Evolutionary conservation across 2,797 vertebrate species (phyloP).

Genomic region (Lacerta viridis): DNA sequence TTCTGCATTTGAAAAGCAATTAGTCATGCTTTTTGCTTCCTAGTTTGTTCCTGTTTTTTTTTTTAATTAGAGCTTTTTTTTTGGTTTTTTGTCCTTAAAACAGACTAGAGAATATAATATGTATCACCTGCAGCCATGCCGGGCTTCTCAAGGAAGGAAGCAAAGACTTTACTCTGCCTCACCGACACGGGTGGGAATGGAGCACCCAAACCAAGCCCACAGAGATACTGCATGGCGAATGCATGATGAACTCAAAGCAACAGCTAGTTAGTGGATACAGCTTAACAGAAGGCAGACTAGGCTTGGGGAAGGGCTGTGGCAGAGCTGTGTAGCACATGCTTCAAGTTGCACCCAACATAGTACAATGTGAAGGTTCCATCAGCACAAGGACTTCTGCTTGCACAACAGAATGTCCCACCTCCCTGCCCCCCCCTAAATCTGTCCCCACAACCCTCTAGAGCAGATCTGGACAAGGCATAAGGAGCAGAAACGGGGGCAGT

Average conservation of each 20-base stretch:
- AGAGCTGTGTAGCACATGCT: no score
- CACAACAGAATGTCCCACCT: no score
- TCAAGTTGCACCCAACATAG: no score
- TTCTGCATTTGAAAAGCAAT: conserved; percentile 72
- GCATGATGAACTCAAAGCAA: neutral
- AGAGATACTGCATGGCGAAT: neutral
- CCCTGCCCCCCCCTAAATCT: no score
- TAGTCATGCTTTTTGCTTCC: conserved; percentile 68
- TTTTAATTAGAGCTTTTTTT: conserved; percentile 68
- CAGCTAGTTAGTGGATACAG: neutral
- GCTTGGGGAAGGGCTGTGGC: no score
- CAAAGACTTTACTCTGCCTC: neutral
- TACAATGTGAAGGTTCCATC: no score
- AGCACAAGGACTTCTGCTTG: no score
- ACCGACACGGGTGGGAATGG: neutral
- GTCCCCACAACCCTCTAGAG: no score
- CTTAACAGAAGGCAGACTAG: neutral
- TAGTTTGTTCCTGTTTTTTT: conserved; percentile 38
- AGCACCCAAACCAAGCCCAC: neutral
- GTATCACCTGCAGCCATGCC: conserved; percentile 28
- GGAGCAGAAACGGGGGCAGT: no score
- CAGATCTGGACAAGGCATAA: no score
- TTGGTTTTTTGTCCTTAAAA: conserved; percentile 54
- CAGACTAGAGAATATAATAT: conserved; percentile 42
- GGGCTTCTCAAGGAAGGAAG: neutral